These are phyloP conservation scores for Papilio helenus DNA, from an alignment of 1,140 invertebrate species.

Conservation along the genomic window DNA sequence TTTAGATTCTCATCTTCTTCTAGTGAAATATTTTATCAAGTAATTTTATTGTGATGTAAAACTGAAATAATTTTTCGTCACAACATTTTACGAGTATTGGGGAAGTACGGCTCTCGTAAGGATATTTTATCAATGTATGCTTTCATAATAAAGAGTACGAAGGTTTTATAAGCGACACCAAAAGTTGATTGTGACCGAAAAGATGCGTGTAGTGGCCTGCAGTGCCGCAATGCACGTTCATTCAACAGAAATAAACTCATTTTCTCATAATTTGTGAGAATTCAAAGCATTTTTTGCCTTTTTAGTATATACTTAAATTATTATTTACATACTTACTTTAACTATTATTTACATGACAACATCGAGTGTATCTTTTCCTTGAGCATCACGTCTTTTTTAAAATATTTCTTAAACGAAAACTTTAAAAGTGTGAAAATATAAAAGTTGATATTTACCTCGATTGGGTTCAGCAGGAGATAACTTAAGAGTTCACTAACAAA, in stretches of 20 bases:
- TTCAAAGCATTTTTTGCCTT: background rate
- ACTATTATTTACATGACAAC: no score
- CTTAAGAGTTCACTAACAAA: constrained; percentile 20
- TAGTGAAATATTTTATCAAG: no score
- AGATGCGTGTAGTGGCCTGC: background rate
- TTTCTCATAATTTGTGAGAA: background rate
- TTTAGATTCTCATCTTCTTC: no score
- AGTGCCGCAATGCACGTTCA: background rate
- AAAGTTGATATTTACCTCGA: constrained; percentile 19
- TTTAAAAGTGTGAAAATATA: constrained; percentile 21
- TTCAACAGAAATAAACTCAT: background rate
- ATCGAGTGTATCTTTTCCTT: background rate
- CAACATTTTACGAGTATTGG: background rate
- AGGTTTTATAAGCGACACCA: background rate
- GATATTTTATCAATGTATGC: constrained; percentile 29
- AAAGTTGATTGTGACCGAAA: background rate
- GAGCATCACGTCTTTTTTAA: background rate
- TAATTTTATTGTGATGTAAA: no score
- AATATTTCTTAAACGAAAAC: background rate
- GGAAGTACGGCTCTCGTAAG: background rate
- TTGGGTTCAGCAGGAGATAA: constrained; percentile 17
- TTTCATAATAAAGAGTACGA: constrained; percentile 30
- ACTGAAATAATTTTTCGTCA: background rate
- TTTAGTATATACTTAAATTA: no score
- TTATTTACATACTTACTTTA: no score